phyloP scores from a whole-genome alignment of 2,113 vertebrate species.

The Lepisosteus osseus region DNA sequence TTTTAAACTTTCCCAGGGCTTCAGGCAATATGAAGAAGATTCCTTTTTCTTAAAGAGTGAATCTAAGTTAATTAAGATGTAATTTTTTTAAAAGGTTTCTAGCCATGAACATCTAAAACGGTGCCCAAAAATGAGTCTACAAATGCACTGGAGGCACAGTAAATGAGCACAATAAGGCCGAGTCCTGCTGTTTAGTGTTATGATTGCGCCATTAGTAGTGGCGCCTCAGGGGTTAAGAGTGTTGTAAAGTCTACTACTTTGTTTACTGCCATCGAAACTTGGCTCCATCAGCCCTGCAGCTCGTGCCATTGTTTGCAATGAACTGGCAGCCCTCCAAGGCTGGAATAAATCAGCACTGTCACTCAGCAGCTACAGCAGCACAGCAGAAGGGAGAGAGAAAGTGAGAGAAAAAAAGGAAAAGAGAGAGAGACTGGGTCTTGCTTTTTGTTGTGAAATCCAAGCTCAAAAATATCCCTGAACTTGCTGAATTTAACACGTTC shows the following conservation, averaged over 20 bases:
- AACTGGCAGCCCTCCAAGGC: constrained; percentile 58
- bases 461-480: constrained; percentile 49
- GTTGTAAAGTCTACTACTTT: constrained; percentile 54
- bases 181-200: constrained; percentile 12
- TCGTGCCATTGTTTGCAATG: constrained; percentile 64
- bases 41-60: too few relatives aligned
- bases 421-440: constrained; percentile 20
- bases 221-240: constrained; percentile 29
- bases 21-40: too few relatives aligned
- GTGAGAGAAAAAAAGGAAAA: constrained; percentile 19
- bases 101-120: too few relatives aligned
- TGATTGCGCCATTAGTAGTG: background rate
- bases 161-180: background rate
- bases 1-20: too few relatives aligned
- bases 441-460: constrained; percentile 64
- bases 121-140: too few relatives aligned
- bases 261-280: constrained; percentile 68
- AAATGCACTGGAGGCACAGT: too few relatives aligned
- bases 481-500: constrained; percentile 50
- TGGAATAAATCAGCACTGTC: constrained; percentile 68
- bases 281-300: constrained; percentile 50
- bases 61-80: background rate
- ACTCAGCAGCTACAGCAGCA: constrained; percentile 59
- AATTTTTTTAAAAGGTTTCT: background rate
- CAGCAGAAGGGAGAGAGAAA: constrained; percentile 14